Evolutionary conservation across 2,797 vertebrate species (phyloP).

Genomic region (Crenichthys baileyi): DNA sequence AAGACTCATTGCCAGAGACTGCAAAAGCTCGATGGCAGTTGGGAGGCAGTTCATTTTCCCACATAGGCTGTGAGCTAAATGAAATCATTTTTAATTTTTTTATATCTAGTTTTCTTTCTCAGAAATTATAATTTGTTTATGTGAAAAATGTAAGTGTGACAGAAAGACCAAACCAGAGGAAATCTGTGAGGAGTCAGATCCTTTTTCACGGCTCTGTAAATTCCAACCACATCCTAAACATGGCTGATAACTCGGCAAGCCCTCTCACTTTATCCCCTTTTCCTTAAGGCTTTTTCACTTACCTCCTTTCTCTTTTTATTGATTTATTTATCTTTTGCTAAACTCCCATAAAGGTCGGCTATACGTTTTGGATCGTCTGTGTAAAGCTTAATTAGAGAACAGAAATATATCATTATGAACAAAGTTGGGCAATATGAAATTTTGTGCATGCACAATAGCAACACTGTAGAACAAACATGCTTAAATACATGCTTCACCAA

Average conservation of each 20-base stretch:
- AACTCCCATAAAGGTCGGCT: slow-evolving; percentile 30
- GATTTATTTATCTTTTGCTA: slow-evolving; percentile 37
- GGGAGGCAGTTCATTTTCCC: not conserved
- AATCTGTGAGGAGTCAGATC: not conserved
- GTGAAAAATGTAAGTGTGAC: not conserved
- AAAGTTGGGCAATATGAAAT: not conserved
- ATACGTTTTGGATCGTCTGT: slow-evolving; percentile 24
- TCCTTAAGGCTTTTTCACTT: slow-evolving; percentile 55
- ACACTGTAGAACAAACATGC: not conserved
- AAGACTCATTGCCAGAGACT: not conserved
- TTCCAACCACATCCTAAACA: slow-evolving; percentile 58
- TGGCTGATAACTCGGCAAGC: slow-evolving; percentile 68
- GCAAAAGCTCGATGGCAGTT: too few relatives aligned
- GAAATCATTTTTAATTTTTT: not conserved
- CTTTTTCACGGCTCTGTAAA: slow-evolving; percentile 12
- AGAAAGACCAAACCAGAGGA: not conserved
- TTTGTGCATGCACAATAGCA: not conserved
- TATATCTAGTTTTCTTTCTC: not conserved
- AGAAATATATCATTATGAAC: not conserved
- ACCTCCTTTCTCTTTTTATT: slow-evolving; percentile 44
- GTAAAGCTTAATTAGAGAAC: slow-evolving; percentile 20
- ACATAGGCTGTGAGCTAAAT: not conserved
- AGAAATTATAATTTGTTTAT: not conserved
- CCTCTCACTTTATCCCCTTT: slow-evolving; percentile 53
- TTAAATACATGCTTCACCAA: not conserved